A percentile compares a stretch with the other conserved stretches of the same genome.
These are phyloP conservation scores for Dorcus hopei DNA, from an alignment of 2,888 invertebrate species.

Conservation along the genomic window DNA sequence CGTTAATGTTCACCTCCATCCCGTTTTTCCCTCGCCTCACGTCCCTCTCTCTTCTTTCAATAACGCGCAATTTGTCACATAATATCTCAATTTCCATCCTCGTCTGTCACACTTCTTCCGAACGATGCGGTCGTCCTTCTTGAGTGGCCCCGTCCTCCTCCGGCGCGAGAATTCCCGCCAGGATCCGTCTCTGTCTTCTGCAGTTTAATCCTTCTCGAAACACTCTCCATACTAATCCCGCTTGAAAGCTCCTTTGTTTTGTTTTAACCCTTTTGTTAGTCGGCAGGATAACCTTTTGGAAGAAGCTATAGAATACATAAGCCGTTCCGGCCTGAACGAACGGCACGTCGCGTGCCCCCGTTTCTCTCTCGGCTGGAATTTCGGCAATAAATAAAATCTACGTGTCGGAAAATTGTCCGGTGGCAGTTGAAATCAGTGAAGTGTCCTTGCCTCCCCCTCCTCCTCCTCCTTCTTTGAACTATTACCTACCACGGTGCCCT, in stretches of 20 bases:
- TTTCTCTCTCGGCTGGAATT: not conserved
- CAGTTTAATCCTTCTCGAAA: slow-evolving; percentile 35
- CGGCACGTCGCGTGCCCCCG: slow-evolving; percentile 14
- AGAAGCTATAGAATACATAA: slow-evolving; percentile 26
- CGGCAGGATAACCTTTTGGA: slow-evolving; percentile 41
- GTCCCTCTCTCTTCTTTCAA: slow-evolving; percentile 40
- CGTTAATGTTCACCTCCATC: slow-evolving; percentile 22
- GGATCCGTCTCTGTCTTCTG: slow-evolving; percentile 14
- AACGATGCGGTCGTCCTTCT: slow-evolving; percentile 7
- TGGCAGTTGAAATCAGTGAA: slow-evolving; percentile 21
- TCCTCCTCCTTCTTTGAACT: slow-evolving; percentile 23
- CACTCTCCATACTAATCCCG: slow-evolving; percentile 41
- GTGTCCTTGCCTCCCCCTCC: slow-evolving; percentile 8
- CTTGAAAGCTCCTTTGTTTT: slow-evolving; percentile 48
- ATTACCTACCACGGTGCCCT: slow-evolving; percentile 18
- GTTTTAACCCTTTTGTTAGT: slow-evolving; percentile 46
- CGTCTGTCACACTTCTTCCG: slow-evolving; percentile 11
- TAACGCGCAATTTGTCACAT: slow-evolving; percentile 49
- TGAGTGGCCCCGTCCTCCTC: slow-evolving; percentile 11
- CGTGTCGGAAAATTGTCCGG: not conserved
- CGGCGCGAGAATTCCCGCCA: not conserved
- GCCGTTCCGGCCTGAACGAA: slow-evolving; percentile 20
- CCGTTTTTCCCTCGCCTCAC: slow-evolving; percentile 12
- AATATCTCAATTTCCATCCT: slow-evolving; percentile 34
- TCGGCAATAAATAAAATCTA: not conserved